Base-by-base conservation (phyloP, 2,888 invertebrate species). In the Eurytoma adleriae region DNA sequence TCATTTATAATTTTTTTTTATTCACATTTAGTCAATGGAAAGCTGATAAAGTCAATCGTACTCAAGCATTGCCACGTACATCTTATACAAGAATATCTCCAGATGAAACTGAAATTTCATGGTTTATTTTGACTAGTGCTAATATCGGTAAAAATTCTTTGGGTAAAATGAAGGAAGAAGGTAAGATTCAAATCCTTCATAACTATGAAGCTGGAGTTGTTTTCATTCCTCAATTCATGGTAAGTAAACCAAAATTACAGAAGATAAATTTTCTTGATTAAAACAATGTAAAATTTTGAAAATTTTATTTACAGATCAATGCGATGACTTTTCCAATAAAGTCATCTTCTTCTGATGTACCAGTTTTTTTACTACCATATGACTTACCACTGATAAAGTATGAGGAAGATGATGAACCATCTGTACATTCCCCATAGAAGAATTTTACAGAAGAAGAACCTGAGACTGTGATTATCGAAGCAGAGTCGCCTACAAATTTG, bases 111-210 rank as follows among this genome's bases (percentile, higher is more conserved):
- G 91, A 92, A 84, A 92, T 96, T 3, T 94, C 96, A 0, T 99
- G 95, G 95, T 97, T 96, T 89, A 91, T 97, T 0, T 91, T 99
- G 0, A 98, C 98, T 0, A 98, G 98, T 74, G 97, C 96, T 0
- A 99, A 99, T 92, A 92, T 99, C 40, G 99, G 99, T 16, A 99
- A 98, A 92, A 97, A 99, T 0, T 99, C 99, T 0, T 99, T 99
- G 99, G 99, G 99, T 61, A 92, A 92, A 0, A 88, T 93, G 0
- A 93, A 95, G 54, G 87, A 90, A 48, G 4, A 18, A 7, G 40
- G 64, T 4, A 92, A 91, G 81, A 67, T 69, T 0, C 88, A 93
- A n/a, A n/a, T n/a, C n/a, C 71, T 91, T 91, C 84, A 94, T 98
- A 12, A 93, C 96, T 98, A 96, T 88, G 99, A 99, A 91, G 95